Evolutionary conservation across 2,113 vertebrate species (phyloP).

Genomic region (Phodopus roborovskii): DNA sequence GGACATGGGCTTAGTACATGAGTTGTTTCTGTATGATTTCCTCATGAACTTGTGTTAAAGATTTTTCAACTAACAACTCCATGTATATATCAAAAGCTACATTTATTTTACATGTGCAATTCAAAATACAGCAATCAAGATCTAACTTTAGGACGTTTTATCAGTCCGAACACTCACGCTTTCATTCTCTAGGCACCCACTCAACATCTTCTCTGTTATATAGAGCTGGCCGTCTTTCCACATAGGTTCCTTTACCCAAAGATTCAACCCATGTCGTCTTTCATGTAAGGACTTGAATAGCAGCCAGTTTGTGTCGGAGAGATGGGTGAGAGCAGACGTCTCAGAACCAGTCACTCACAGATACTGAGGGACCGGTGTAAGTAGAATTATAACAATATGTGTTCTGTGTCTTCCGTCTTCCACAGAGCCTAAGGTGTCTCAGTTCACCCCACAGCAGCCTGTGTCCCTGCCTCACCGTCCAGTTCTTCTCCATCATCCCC

Average conservation of each 20-base stretch:
- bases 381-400: not conserved
- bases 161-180: not conserved
- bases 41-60: not conserved
- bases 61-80: not conserved
- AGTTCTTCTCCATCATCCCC: not conserved
- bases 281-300: not conserved
- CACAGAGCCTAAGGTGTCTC: not conserved
- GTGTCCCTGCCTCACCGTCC: not conserved
- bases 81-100: not conserved
- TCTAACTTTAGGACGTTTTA: not conserved
- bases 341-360: not conserved
- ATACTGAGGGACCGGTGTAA: not conserved
- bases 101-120: not conserved
- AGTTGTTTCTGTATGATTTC: not conserved
- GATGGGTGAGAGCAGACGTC: too few relatives aligned
- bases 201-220: not conserved
- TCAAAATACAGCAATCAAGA: not conserved
- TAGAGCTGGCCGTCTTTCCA: not conserved
- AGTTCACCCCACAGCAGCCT: not conserved
- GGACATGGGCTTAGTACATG: not conserved
- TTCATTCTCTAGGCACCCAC: not conserved
- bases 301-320: not conserved
- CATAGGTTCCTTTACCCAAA: not conserved
- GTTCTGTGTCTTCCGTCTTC: not conserved
- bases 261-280: not conserved